A percentile compares a stretch with the other conserved stretches of the same genome.
phyloP scores from a whole-genome alignment of 2,888 invertebrate genomes.

The Abrostola tripartita region DNA sequence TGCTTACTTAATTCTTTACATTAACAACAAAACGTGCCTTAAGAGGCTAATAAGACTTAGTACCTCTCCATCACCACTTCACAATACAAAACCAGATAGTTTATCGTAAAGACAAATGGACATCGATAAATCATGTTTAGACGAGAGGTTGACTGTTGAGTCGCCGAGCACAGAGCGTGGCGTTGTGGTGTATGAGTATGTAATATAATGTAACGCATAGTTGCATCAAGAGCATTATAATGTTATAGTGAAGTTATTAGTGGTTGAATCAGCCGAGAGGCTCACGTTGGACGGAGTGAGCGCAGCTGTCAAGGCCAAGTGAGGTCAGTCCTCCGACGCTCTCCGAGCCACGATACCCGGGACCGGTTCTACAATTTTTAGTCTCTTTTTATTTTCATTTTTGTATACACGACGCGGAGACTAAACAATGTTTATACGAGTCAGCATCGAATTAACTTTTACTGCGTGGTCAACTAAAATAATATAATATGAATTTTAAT shows the following conservation, averaged over 20 bases:
- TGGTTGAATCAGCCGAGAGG: slow-evolving; percentile 82
- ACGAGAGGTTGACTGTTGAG: slow-evolving; percentile 63
- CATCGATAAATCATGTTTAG: slow-evolving; percentile 78
- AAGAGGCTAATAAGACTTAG: slow-evolving; percentile 37
- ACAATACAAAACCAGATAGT: slow-evolving; percentile 45
- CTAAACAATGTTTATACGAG: slow-evolving; percentile 88
- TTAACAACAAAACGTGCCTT: slow-evolving; percentile 32
- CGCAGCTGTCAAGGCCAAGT: slow-evolving; percentile 88
- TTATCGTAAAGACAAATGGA: slow-evolving; percentile 69
- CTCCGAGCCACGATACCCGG: slow-evolving; percentile 83
- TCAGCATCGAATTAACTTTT: slow-evolving; percentile 85
- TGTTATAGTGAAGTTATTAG: slow-evolving; percentile 86
- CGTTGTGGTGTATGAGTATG: slow-evolving; percentile 52
- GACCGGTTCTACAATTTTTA: slow-evolving; percentile 88
- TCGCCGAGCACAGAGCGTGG: slow-evolving; percentile 52
- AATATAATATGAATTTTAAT: slow-evolving; percentile 65
- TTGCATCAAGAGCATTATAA: slow-evolving; percentile 82
- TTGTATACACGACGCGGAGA: slow-evolving; percentile 87
- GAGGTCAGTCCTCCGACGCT: slow-evolving; percentile 88
- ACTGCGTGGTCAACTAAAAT: slow-evolving; percentile 77
- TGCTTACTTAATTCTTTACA: slow-evolving; percentile 8
- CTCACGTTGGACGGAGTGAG: slow-evolving; percentile 77
- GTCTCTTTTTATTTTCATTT: slow-evolving; percentile 88
- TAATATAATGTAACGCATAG: slow-evolving; percentile 79
- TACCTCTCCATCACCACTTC: slow-evolving; percentile 26